Evolutionary conservation across 2,113 vertebrate genomes (phyloP).

Genomic region (Muntiacus muntjak): DNA sequence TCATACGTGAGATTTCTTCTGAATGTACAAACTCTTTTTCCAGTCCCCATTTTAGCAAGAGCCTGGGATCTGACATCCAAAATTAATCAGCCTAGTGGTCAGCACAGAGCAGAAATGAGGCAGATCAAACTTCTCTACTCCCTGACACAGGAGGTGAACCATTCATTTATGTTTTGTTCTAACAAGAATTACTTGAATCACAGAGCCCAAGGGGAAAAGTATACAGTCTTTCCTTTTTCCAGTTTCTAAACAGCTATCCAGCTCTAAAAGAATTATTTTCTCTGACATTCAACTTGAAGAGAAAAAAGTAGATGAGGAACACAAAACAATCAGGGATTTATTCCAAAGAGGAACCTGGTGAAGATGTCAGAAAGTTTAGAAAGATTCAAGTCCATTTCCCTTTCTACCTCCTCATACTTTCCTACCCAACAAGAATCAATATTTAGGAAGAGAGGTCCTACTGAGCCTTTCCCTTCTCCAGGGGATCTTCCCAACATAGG

Average conservation of each 20-base stretch:
- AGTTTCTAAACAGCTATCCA: background rate
- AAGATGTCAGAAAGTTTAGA: background rate
- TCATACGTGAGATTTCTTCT: background rate
- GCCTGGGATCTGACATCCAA: background rate
- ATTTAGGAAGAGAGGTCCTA: background rate
- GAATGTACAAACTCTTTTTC: background rate
- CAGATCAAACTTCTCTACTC: background rate
- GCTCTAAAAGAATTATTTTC: background rate
- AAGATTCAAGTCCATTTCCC: background rate
- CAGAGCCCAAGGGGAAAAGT: background rate
- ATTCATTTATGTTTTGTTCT: background rate
- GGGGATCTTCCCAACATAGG: background rate
- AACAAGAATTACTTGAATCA: background rate
- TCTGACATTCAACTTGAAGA: background rate
- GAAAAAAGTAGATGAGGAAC: background rate
- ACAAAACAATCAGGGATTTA: background rate
- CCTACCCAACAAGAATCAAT: background rate
- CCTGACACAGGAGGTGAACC: background rate
- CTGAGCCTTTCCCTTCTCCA: background rate
- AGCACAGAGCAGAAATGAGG: background rate
- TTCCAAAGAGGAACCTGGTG: background rate
- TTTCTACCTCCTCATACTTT: background rate
- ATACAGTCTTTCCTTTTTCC: background rate
- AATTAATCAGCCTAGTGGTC: background rate
- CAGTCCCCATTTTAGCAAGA: background rate